These are phyloP conservation scores for Eustalomyia histrio DNA, from an alignment of 2,888 invertebrate genomes.

Conservation along the genomic window DNA sequence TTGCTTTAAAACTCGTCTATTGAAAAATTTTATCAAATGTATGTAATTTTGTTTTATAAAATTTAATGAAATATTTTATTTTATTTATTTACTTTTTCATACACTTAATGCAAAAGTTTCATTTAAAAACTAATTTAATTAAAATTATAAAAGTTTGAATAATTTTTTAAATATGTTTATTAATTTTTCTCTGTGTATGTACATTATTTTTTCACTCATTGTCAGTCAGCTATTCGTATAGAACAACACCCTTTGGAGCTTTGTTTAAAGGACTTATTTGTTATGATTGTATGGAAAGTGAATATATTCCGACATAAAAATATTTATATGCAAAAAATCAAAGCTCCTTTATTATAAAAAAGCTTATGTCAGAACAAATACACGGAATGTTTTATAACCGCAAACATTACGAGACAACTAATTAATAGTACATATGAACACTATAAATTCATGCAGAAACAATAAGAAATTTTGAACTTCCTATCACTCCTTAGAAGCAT, in stretches of 20 bases:
- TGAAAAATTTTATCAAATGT: too few species aligned
- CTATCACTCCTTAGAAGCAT: neutral
- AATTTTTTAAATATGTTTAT: too few species aligned
- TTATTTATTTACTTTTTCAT: too few species aligned
- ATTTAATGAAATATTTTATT: too few species aligned
- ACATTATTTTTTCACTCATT: neutral
- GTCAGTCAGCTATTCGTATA: neutral
- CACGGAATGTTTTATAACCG: neutral
- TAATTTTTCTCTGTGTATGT: too few species aligned
- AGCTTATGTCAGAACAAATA: conserved; percentile 33
- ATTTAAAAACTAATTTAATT: too few species aligned
- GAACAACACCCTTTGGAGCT: neutral
- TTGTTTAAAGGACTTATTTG: neutral
- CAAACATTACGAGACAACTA: conserved; percentile 13
- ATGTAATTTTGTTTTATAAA: too few species aligned
- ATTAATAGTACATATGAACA: conserved; percentile 1
- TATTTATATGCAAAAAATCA: conserved; percentile 10
- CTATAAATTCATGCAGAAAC: neutral
- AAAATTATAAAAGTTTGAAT: too few species aligned
- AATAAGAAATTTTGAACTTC: neutral
- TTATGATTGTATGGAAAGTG: neutral
- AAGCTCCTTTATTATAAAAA: conserved; percentile 10
- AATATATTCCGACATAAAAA: too few species aligned
- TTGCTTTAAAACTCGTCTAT: too few species aligned
- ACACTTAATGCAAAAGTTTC: too few species aligned